A percentile compares a stretch with the other conserved stretches of the same genome.
Conservation (phyloP, 2,113 vertebrate genomes). For the Zapornia atra region DNA sequence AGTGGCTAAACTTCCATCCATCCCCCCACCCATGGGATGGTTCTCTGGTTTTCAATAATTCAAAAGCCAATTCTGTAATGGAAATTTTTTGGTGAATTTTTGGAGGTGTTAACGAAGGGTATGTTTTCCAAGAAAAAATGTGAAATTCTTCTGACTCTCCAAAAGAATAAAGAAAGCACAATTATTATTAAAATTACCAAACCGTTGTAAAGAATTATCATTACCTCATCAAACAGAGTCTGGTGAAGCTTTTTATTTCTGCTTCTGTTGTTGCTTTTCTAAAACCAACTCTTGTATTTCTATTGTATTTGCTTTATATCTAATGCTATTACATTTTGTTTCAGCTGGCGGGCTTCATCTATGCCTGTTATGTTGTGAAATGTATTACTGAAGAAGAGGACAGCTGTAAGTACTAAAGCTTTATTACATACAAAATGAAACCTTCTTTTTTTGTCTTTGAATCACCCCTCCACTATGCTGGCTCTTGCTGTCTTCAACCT, state of each 20-base stretch:
- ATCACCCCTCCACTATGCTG: background rate
- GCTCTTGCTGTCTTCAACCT: background rate
- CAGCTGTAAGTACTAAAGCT: slow-evolving; percentile 93
- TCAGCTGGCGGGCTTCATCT: slow-evolving; percentile 97
- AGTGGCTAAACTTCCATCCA: background rate
- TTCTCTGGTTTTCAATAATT: background rate
- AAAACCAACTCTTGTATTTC: background rate
- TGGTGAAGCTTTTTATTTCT: background rate
- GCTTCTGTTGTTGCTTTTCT: background rate
- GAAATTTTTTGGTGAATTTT: background rate
- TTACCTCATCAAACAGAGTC: background rate
- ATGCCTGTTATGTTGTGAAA: slow-evolving; percentile 99
- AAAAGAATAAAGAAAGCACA: background rate
- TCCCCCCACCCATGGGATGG: background rate
- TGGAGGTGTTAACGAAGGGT: background rate
- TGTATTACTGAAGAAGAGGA: slow-evolving; percentile 99
- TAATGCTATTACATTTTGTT: slow-evolving; percentile 77
- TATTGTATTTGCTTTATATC: slow-evolving; percentile 6
- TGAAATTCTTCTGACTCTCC: background rate
- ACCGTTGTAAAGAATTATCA: background rate
- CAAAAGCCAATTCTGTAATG: background rate
- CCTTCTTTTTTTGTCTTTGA: background rate
- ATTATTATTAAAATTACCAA: background rate
- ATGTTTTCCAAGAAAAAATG: background rate
- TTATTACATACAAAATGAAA: slow-evolving; percentile 56